A percentile compares a stretch with the other conserved stretches of the same genome.
phyloP scores from a whole-genome alignment of 1,140 invertebrate species.

The Sminthurinus signatus region DNA sequence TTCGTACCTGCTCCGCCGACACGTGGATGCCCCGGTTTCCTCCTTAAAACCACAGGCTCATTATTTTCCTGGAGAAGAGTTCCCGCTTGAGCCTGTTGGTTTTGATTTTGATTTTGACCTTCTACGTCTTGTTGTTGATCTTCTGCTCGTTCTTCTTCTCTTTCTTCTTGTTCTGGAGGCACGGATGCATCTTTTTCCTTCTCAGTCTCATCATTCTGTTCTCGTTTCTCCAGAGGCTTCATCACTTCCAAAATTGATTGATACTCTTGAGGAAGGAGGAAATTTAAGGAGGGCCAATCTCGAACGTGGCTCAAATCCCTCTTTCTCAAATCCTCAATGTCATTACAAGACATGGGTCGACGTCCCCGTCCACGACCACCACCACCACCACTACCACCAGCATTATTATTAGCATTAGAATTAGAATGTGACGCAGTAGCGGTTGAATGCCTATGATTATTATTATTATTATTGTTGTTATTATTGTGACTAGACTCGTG shows the following conservation, averaged over 20 bases:
- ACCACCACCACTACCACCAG: neutral
- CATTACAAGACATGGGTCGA: conserved; percentile 74
- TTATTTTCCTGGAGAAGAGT: neutral
- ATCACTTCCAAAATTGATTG: conserved; percentile 60
- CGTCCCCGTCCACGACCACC: conserved; percentile 27
- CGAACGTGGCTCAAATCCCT: conserved; percentile 72
- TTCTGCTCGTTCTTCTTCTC: neutral
- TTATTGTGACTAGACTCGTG: too few species aligned
- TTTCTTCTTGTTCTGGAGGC: neutral
- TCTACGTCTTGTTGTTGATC: too few species aligned
- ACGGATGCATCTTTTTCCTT: conserved; percentile 22
- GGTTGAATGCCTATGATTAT: neutral
- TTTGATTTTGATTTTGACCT: neutral
- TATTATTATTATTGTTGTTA: too few species aligned
- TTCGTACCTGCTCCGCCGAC: conserved; percentile 2
- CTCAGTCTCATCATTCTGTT: conserved; percentile 42
- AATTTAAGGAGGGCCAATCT: conserved; percentile 85
- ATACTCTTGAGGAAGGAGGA: conserved; percentile 75
- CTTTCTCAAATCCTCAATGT: conserved; percentile 69
- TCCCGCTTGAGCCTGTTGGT: neutral
- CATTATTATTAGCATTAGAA: neutral
- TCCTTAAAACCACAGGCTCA: conserved; percentile 7
- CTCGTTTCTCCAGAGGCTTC: conserved; percentile 44
- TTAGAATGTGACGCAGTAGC: neutral
- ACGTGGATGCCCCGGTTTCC: conserved; percentile 4